phyloP scores from a whole-genome alignment of 2,113 vertebrate species.

The Mohoua ochrocephala region DNA sequence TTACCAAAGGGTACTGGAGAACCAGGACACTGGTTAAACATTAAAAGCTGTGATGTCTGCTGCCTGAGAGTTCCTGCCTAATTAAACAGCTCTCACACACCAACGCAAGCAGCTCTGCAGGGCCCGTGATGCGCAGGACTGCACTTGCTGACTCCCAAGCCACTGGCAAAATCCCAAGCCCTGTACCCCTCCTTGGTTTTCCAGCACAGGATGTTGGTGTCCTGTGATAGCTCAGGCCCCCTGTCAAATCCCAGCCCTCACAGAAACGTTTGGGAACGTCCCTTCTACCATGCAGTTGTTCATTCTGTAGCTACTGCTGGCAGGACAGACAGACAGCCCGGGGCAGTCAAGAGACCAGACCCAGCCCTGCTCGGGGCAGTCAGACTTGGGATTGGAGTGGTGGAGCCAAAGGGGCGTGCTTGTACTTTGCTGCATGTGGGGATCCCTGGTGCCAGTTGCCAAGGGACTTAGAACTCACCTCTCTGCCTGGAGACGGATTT shows the following conservation, averaged over 20 bases:
- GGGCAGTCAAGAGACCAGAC: not conserved
- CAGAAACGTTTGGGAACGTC: not conserved
- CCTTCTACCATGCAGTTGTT: not conserved
- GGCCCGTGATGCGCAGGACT: fast-evolving
- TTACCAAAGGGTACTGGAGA: not conserved
- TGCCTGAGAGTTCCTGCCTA: not conserved
- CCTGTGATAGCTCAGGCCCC: fast-evolving
- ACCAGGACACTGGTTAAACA: not conserved
- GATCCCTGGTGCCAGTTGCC: too few species aligned
- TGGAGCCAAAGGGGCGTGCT: not conserved
- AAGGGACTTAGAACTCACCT: constrained; percentile 1
- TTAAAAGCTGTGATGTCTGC: not conserved
- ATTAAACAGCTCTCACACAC: not conserved
- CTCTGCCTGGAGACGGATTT: constrained; percentile 65
- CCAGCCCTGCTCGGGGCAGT: not conserved
- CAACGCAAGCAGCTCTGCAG: fast-evolving
- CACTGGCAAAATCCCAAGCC: not conserved
- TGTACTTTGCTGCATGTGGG: fast-evolving
- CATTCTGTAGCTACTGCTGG: fast-evolving
- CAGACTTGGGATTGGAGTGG: not conserved
- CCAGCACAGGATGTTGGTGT: fast-evolving
- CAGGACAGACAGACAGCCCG: not conserved
- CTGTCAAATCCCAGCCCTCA: not conserved
- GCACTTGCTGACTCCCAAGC: not conserved
- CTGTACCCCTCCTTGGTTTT: not conserved